These are phyloP conservation scores for Physocephala rufipes DNA, from an alignment of 2,888 invertebrate species.

Conservation along the genomic window DNA sequence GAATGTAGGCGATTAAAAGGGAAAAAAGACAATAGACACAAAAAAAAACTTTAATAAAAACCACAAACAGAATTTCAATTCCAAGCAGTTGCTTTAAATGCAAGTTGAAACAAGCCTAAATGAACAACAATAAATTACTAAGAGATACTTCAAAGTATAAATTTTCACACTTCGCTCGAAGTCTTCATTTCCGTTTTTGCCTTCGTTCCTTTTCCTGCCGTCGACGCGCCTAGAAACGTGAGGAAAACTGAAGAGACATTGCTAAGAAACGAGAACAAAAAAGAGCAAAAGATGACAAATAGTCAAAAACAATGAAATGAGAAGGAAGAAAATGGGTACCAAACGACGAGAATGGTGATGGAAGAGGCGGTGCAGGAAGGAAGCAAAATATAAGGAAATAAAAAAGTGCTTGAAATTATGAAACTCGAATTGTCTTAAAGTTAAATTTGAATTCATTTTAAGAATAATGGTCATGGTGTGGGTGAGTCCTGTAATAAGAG, in stretches of 20 bases:
- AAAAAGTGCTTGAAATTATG: no score
- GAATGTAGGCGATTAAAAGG: neutral
- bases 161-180: conserved; percentile 6
- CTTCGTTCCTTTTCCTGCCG: neutral
- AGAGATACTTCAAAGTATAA: conserved; percentile 20
- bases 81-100: neutral
- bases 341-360: neutral
- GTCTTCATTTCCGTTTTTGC: neutral
- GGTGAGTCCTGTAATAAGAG: neutral
- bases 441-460: conserved; percentile 5
- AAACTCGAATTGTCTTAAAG: neutral
- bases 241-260: neutral
- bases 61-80: neutral
- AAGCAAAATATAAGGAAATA: no score
- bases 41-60: neutral
- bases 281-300: no score
- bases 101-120: neutral
- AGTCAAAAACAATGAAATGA: no score
- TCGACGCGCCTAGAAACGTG: neutral
- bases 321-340: no score
- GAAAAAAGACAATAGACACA: neutral
- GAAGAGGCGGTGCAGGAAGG: neutral
- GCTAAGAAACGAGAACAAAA: neutral
- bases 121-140: neutral
- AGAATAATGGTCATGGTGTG: neutral